Evolutionary conservation across 2,888 invertebrate genomes (phyloP).

Genomic region (Dryobota labecula): DNA sequence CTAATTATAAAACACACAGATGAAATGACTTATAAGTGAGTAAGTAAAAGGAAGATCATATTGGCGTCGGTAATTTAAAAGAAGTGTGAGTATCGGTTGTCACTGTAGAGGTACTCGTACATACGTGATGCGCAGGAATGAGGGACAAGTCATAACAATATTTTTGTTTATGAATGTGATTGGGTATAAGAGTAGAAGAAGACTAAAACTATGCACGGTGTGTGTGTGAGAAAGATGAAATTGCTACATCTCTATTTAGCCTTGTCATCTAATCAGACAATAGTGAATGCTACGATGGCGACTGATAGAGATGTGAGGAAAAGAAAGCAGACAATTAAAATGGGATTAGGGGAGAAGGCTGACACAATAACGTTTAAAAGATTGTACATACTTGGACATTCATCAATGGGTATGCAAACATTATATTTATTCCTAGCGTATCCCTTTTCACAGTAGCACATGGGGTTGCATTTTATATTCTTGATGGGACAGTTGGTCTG

Average conservation of each 20-base stretch:
- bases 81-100: not conserved
- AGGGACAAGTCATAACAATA: not conserved
- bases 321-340: not conserved
- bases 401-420: slow-evolving; percentile 60
- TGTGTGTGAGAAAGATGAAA: not conserved
- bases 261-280: not conserved
- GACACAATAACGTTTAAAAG: not conserved
- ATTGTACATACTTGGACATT: slow-evolving; percentile 55
- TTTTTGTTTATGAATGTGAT: not conserved
- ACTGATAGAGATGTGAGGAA: not conserved
- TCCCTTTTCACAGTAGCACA: slow-evolving; percentile 74
- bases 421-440: slow-evolving; percentile 70
- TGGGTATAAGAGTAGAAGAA: not conserved
- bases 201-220: not conserved
- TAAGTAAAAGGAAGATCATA: not conserved
- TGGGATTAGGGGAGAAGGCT: not conserved
- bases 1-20: not conserved
- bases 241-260: not conserved
- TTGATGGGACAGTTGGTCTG: slow-evolving; percentile 73
- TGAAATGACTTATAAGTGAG: not conserved
- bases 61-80: not conserved
- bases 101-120: not conserved
- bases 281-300: not conserved
- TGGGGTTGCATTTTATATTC: slow-evolving; percentile 71
- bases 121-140: not conserved